Percentiles rank a stretch among this genome's conserved stretches.
phyloP scores from a whole-genome alignment of 2,888 invertebrate genomes.

The Limnephilus auricula region DNA sequence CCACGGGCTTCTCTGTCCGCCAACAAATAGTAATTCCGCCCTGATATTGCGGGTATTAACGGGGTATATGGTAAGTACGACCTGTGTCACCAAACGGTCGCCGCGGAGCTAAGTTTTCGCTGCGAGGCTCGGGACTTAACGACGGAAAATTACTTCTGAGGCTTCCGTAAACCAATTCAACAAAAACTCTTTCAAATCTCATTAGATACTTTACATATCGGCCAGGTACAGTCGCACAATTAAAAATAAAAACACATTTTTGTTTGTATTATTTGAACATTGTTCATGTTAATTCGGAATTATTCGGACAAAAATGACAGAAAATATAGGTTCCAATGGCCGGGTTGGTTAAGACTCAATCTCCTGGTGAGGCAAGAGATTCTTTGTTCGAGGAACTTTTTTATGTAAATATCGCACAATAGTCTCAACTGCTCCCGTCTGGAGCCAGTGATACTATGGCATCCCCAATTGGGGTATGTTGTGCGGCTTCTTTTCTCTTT shows the following conservation, averaged over 20 bases:
- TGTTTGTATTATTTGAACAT: too few relatives aligned
- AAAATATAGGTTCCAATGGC: too few relatives aligned
- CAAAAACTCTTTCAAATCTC: conserved; percentile 60
- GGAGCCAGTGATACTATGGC: too few relatives aligned
- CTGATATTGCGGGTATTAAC: neutral
- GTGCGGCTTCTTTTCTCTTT: too few relatives aligned
- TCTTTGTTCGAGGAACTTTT: too few relatives aligned
- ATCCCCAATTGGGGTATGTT: too few relatives aligned
- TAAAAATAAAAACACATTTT: neutral
- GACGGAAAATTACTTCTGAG: conserved; percentile 53
- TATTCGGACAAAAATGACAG: too few relatives aligned
- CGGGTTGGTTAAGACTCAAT: too few relatives aligned
- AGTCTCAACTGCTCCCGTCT: too few relatives aligned
- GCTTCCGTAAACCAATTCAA: conserved; percentile 59
- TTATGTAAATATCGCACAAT: too few relatives aligned
- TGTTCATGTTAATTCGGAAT: too few relatives aligned
- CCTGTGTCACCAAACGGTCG: conserved; percentile 13
- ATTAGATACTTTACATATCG: conserved; percentile 52
- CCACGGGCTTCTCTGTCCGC: neutral
- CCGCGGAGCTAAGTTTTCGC: conserved; percentile 38
- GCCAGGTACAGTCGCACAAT: conserved; percentile 5
- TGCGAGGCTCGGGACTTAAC: conserved; percentile 37
- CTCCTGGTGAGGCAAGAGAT: too few relatives aligned
- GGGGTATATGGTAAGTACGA: neutral
- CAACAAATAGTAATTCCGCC: conserved; percentile 8